Base-by-base conservation (phyloP, 2,113 vertebrate species). In the Nothoprocta perdicaria region DNA sequence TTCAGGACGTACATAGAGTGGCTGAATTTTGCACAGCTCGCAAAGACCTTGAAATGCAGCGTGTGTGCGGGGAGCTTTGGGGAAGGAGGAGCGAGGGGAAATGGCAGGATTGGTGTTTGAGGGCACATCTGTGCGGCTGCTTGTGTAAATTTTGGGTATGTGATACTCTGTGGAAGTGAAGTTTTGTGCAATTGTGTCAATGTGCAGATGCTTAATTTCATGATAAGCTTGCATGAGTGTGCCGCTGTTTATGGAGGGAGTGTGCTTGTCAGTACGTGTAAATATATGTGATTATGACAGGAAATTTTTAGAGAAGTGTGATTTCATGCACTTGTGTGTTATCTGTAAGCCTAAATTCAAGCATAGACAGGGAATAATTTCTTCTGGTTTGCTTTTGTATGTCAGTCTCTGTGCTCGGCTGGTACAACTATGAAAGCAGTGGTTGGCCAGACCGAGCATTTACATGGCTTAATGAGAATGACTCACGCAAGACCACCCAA, bases 401-500 rank as follows among this genome's bases (percentile, higher is more conserved):
- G 29, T 80, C 38, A 55, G 11, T 60, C 68, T 91, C 69, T 65
- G 43, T 89, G 67, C 80, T 41, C 68, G 85, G 31, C 73, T 93
- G 84, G 61, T 91, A 24, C 48, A 84, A 48, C 69, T 52, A 9
- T 41, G 86, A 80, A 82, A 86, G 48, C 88, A 90, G 80, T 52
- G 52, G 61, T 88, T 87, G 89, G 41, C 43, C 22, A 29, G 53
- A 11, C 67, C 66, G n/a, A 48, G 16, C 89, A 52, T 95, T 94
- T 89, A 43, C 24, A 57, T 14, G 92, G 82, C 40, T 89, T 76
- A 85, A 74, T 71, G 63, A 87, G 38, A 89, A 89, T 5, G 12
- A 63, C 63, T 88, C 63, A 68, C 82, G 80, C 63, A 91, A 93
- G 82, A 53, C 72, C 86, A 79, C 46, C 17, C 67, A 60, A 60